Evolutionary conservation across 1,140 invertebrate species (phyloP), one percentile per base, ranked within the genome.

Genomic region (Caenorhabditis tropicalis): DNA sequence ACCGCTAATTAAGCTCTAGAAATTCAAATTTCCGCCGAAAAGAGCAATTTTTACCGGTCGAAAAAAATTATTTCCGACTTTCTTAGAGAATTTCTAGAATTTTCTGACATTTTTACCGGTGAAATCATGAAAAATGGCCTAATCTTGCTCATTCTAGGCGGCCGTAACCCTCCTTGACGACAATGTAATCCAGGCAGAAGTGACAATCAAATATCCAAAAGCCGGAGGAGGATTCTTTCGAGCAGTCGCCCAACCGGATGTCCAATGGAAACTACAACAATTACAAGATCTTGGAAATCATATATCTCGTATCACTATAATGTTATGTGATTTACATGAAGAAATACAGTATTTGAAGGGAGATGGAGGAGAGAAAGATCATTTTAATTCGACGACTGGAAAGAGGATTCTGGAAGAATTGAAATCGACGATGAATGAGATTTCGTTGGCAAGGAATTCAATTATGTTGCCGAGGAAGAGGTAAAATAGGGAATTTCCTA

Each of bases 181-280:
- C 58, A 87, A 87, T 36, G 85, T 87, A 16, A 48, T 87, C 16
- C 58, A 87, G 56, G 84, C 85, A 16, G 86, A 87, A 31, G 86
- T 87, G 9, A 81, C 85, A 27, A 46, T 87, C 16, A 86, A 87
- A 33, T 80, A 87, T 85, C 65, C 82, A 15, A 87, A 87, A 81
- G 81, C 85, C 21, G 81, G 87, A 4, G 86, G 86, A 7, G 85
- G 85, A 9, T 46, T 33, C 31, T 87, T 43, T 56, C 58, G 86
- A 46, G 70, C 86, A 16, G 79, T 84, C 12, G 86, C 86, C 12
- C 86, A 87, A 24, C 86, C 86, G 3, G 86, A 87, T 33, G 81
- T 87, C n/a, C 86, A 87, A 39, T 87, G 86, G 86, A 87, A 87
- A 24, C 33, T 87, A 2, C 86, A 87, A 33, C 86, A 87, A 33